Percentiles rank a stretch among this genome's conserved stretches.
Evolutionary conservation across 37 sponge, comb jelly and placozoan genomes (phyloP).

Genomic region (Beroe forskalii): DNA sequence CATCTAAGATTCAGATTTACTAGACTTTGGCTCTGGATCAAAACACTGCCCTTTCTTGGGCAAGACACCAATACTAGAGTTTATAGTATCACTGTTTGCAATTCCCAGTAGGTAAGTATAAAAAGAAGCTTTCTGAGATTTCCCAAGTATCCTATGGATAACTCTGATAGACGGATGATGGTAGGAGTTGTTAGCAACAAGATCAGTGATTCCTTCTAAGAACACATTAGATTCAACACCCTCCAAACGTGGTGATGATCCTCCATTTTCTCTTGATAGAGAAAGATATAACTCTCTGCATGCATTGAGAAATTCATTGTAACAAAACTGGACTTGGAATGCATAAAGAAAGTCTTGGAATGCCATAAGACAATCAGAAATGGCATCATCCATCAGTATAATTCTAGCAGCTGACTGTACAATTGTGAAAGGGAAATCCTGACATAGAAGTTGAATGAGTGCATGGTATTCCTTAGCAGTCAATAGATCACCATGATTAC

Average conservation of each 20-base stretch:
- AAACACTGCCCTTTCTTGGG: conserved; percentile 58
- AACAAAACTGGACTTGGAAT: conserved; percentile 79
- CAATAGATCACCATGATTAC: conserved; percentile 66
- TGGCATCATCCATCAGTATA: conserved; percentile 62
- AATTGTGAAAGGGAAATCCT: conserved; percentile 72
- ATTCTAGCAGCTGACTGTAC: conserved; percentile 63
- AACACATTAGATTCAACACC: conserved; percentile 36
- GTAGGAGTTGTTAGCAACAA: conserved; percentile 53
- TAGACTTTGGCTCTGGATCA: conserved; percentile 15
- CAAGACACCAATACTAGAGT: conserved; percentile 32
- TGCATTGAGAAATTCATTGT: conserved; percentile 71
- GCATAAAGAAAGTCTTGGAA: conserved; percentile 75
- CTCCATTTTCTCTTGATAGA: conserved; percentile 37
- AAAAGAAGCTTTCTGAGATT: conserved; percentile 38
- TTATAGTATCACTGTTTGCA: conserved; percentile 59
- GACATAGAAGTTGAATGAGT: conserved; percentile 71
- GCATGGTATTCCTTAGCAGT: conserved; percentile 72
- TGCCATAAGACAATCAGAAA: conserved; percentile 64
- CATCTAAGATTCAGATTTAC: conserved; percentile 60
- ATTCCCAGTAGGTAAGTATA: conserved; percentile 51
- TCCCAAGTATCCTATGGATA: conserved; percentile 17
- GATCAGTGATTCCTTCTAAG: conserved; percentile 32
- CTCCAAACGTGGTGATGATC: conserved; percentile 29
- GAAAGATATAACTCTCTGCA: conserved; percentile 65
- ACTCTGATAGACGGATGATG: conserved; percentile 53